Conservation (phyloP, 2,113 vertebrate species). For the Nipponia nippon region DNA sequence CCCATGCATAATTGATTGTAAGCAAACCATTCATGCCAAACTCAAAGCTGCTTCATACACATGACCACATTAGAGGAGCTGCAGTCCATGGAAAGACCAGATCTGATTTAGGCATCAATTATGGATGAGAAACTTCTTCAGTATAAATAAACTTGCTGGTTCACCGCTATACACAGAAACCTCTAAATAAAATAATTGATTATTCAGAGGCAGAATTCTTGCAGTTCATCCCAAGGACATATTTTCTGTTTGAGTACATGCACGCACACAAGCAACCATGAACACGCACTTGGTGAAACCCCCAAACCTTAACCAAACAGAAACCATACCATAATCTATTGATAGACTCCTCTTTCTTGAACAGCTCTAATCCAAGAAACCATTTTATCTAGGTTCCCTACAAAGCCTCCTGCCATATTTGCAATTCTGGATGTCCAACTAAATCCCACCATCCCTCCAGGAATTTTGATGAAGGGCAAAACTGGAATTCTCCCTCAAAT, state of each 20-base stretch:
- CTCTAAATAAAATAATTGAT: slow-evolving; percentile 19
- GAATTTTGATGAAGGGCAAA: background rate
- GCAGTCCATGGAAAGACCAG: background rate
- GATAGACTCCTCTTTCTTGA: background rate
- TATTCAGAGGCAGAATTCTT: background rate
- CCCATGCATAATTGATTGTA: background rate
- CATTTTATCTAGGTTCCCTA: background rate
- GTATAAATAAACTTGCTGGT: slow-evolving; percentile 26
- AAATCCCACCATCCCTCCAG: background rate
- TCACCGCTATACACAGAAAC: background rate
- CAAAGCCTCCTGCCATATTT: background rate
- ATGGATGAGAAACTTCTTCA: slow-evolving; percentile 18
- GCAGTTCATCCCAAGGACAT: background rate
- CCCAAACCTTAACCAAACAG: background rate
- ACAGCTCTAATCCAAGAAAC: background rate
- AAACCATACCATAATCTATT: background rate
- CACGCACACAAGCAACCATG: accelerated
- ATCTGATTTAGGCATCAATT: slow-evolving; percentile 27
- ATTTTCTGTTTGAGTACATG: background rate
- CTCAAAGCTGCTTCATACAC: background rate
- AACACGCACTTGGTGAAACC: background rate
- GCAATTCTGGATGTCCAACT: background rate
- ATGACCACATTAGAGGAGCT: background rate
- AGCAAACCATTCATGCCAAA: background rate
- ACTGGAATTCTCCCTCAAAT: background rate